Conservation (phyloP, 2,888 invertebrate genomes). For the Scaptomyza flava region DNA sequence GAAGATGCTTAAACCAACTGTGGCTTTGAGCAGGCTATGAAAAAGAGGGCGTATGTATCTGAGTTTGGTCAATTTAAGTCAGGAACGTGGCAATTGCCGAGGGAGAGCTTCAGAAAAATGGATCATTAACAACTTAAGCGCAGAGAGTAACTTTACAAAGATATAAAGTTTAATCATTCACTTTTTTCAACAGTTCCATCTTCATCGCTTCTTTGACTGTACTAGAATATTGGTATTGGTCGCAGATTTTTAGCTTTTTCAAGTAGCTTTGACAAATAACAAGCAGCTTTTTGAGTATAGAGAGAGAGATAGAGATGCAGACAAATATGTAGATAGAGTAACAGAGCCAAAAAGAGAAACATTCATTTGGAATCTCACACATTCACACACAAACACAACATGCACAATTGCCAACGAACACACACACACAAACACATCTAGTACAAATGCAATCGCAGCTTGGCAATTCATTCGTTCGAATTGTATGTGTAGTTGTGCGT, state of each 20-base stretch:
- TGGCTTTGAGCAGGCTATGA: slow-evolving; percentile 17
- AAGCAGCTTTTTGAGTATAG: not conserved
- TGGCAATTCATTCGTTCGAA: slow-evolving; percentile 54
- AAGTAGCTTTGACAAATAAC: slow-evolving; percentile 5
- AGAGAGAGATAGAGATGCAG: not conserved
- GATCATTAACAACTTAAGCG: not conserved
- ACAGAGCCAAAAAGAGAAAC: slow-evolving; percentile 11
- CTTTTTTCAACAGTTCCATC: not conserved
- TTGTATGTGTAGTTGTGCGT: slow-evolving; percentile 36
- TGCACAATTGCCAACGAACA: not conserved
- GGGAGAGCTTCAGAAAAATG: not conserved
- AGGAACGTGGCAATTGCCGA: slow-evolving; percentile 4
- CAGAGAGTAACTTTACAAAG: not conserved
- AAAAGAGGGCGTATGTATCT: not conserved
- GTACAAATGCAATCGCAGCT: slow-evolving; percentile 5
- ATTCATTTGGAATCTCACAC: slow-evolving; percentile 25
- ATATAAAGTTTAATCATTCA: not conserved
- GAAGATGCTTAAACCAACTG: slow-evolving; percentile 42
- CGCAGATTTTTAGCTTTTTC: not conserved
- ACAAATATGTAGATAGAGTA: not conserved
- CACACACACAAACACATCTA: not conserved
- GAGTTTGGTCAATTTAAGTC: slow-evolving; percentile 4
- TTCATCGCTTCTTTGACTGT: no score
- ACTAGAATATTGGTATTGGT: not conserved
- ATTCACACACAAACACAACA: not conserved